Conservation (phyloP, 1,140 invertebrate genomes). For the Whitmania pigra region DNA sequence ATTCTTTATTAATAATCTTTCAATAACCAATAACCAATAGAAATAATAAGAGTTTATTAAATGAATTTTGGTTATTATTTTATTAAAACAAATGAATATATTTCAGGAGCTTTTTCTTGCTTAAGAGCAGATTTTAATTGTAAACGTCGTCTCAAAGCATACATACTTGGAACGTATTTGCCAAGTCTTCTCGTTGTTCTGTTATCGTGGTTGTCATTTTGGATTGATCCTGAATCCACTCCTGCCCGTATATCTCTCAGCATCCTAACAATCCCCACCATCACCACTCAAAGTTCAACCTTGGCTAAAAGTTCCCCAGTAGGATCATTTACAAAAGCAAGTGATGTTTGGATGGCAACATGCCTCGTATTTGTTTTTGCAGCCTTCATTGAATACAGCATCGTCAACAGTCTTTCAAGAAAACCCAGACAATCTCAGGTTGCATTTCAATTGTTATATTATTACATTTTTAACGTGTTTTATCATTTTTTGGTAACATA, state of each 20-base stretch:
- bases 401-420: conserved; percentile 33
- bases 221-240: conserved; percentile 18
- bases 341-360: conserved; percentile 39
- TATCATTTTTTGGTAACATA: no score
- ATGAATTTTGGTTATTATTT: not conserved
- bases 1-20: not conserved
- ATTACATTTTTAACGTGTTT: no score
- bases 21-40: not conserved
- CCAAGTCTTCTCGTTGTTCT: conserved; percentile 31
- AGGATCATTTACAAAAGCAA: conserved; percentile 28
- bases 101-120: conserved; percentile 31
- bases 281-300: conserved; percentile 25
- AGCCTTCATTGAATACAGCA: conserved; percentile 36
- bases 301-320: not conserved
- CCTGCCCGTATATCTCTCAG: conserved; percentile 26
- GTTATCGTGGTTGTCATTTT: conserved; percentile 32
- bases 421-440: conserved; percentile 22
- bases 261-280: conserved; percentile 31
- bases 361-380: conserved; percentile 38
- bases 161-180: conserved; percentile 24
- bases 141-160: conserved; percentile 30
- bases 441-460: not conserved
- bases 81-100: not conserved
- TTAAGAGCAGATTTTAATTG: conserved; percentile 28
- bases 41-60: not conserved